A percentile compares a stretch with the other conserved stretches of the same genome.
These are phyloP conservation scores for Rachycentron canadum DNA, from an alignment of 2,797 vertebrate species.

Conservation along the genomic window DNA sequence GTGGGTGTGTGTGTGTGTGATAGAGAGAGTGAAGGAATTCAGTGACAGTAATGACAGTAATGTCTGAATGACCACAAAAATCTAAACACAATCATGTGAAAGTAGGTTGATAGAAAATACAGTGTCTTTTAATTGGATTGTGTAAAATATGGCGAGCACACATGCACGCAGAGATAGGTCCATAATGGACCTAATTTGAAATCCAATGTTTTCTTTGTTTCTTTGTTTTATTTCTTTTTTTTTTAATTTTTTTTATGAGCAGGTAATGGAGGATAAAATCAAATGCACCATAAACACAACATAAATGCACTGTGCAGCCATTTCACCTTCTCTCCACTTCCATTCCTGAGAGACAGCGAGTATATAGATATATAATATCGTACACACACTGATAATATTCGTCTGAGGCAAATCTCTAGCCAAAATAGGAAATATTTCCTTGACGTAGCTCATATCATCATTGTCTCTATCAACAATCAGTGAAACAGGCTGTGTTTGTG, in stretches of 20 bases:
- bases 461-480: neutral
- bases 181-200: slow-evolving; percentile 12
- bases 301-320: neutral
- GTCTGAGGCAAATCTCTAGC: neutral
- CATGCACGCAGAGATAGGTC: neutral
- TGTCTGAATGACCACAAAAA: neutral
- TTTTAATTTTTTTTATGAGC: neutral
- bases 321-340: neutral
- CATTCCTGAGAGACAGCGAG: neutral
- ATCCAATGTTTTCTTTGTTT: slow-evolving; percentile 12
- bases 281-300: slow-evolving; percentile 1
- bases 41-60: neutral
- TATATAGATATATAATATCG: too few species aligned
- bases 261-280: slow-evolving; percentile 31
- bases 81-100: slow-evolving; percentile 1
- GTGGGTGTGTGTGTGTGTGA: too few species aligned
- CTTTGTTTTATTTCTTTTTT: neutral
- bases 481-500: neutral
- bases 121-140: neutral
- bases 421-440: neutral
- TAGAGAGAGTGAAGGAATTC: too few species aligned
- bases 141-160: neutral
- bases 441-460: neutral
- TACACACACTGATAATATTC: neutral
- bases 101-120: neutral